phyloP scores from a whole-genome alignment of 1,140 invertebrate genomes.

The Nephotettix cincticeps region DNA sequence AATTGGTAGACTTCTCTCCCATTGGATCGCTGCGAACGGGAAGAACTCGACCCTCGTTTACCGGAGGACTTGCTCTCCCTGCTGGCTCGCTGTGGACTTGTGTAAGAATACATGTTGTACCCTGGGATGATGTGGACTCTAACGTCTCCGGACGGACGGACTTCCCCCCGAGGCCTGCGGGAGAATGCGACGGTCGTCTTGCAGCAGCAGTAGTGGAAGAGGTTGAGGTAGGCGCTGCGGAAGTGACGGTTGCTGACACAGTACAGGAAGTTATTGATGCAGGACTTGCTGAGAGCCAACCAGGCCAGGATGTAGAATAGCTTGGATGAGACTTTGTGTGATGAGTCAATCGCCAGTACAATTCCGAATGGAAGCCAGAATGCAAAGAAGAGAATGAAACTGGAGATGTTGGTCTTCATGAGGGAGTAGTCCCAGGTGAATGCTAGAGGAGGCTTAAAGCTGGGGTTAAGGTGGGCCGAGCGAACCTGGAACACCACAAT shows the following conservation, averaged over 20 bases:
- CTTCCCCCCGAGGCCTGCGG: conserved; percentile 58
- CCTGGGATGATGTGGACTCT: conserved; percentile 76
- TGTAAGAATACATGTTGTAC: conserved; percentile 68
- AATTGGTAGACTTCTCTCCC: conserved; percentile 60
- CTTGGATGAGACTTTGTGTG: conserved; percentile 50
- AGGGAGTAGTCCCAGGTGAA: conserved; percentile 64
- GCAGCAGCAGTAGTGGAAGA: conserved; percentile 82
- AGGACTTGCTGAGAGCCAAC: conserved; percentile 67
- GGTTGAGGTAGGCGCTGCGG: conserved; percentile 70
- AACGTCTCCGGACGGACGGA: conserved; percentile 61
- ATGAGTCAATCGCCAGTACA: conserved; percentile 53
- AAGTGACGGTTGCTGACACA: conserved; percentile 65
- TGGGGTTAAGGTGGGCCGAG: conserved; percentile 50
- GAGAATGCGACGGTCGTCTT: conserved; percentile 74
- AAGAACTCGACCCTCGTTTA: conserved; percentile 42
- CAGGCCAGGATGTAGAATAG: conserved; percentile 65
- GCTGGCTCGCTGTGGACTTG: conserved; percentile 53
- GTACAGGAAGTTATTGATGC: conserved; percentile 67
- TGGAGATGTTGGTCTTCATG: conserved; percentile 62
- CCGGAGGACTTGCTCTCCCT: conserved; percentile 34
- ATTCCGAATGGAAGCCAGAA: conserved; percentile 70
- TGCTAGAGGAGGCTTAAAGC: conserved; percentile 61
- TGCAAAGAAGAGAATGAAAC: conserved; percentile 61
- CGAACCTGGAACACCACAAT: conserved; percentile 44
- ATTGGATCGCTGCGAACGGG: conserved; percentile 49